Percentiles rank a stretch among this genome's conserved stretches.
Conservation (phyloP, 1,140 invertebrate genomes). For the Meteorus sp. region DNA sequence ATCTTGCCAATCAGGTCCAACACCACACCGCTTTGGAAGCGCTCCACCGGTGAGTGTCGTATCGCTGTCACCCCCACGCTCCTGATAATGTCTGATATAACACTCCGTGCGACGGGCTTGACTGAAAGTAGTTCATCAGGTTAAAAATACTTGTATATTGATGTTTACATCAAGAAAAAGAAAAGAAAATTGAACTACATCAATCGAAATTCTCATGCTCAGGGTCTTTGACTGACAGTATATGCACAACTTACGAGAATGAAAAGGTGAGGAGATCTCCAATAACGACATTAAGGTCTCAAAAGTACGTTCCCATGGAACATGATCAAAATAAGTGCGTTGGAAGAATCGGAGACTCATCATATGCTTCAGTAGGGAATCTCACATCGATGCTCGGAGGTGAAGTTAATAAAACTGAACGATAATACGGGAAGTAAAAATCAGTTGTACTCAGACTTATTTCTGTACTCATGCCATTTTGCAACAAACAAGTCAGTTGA, state of each 20-base stretch:
- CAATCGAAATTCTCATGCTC: conserved; percentile 6
- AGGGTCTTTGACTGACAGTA: conserved; percentile 65
- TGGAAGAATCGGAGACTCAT: conserved; percentile 16
- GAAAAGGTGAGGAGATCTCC: conserved; percentile 29
- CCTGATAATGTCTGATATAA: conserved; percentile 52
- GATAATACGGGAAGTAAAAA: neutral
- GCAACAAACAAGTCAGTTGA: no score
- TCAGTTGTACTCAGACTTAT: neutral
- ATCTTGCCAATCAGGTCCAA: neutral
- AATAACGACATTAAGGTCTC: neutral
- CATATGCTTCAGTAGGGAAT: conserved; percentile 38
- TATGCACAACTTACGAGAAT: conserved; percentile 66
- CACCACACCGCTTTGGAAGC: conserved; percentile 52
- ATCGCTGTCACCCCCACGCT: conserved; percentile 46
- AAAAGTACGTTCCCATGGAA: conserved; percentile 20
- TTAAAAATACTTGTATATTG: conserved; percentile 36
- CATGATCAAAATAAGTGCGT: neutral
- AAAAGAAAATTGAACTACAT: neutral
- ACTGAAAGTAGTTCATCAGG: conserved; percentile 68
- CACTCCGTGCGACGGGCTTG: conserved; percentile 51
- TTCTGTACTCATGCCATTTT: no score
- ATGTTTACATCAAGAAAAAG: conserved; percentile 4
- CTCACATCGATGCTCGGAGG: conserved; percentile 50
- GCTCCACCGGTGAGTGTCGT: conserved; percentile 55
- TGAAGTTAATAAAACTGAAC: conserved; percentile 23